A percentile compares a stretch with the other conserved stretches of the same genome.
These are phyloP conservation scores for Zaprionus gabonicus DNA, from an alignment of 1,140 invertebrate species.

Conservation along the genomic window DNA sequence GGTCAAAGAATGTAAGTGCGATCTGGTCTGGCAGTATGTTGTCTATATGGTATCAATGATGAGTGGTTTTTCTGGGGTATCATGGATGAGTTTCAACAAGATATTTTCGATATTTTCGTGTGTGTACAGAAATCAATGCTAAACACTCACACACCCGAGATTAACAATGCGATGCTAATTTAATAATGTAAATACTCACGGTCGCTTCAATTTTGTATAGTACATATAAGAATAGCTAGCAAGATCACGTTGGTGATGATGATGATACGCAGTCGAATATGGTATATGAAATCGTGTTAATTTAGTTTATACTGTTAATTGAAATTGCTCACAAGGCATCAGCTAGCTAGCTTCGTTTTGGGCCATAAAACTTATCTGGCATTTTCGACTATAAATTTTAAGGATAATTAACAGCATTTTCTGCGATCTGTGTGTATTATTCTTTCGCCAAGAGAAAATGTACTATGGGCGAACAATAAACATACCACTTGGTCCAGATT, in stretches of 20 bases:
- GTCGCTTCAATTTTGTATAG: slow-evolving; percentile 24
- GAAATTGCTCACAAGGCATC: slow-evolving; percentile 59
- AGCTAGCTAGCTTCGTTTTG: slow-evolving; percentile 18
- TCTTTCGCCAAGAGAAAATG: slow-evolving; percentile 31
- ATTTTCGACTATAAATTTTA: slow-evolving; percentile 45
- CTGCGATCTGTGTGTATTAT: slow-evolving; percentile 51
- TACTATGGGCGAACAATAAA: slow-evolving; percentile 50
- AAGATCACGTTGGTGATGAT: slow-evolving; percentile 24
- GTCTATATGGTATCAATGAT: neutral
- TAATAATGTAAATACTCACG: slow-evolving; percentile 69
- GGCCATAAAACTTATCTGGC: slow-evolving; percentile 53
- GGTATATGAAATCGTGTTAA: slow-evolving; percentile 60
- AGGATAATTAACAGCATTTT: slow-evolving; percentile 44
- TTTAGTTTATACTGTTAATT: slow-evolving; percentile 79
- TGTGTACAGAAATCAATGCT: slow-evolving; percentile 35
- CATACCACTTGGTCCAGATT: slow-evolving; percentile 49
- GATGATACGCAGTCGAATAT: slow-evolving; percentile 37
- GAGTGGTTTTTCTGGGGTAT: neutral
- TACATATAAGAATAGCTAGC: slow-evolving; percentile 40
- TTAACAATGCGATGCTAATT: slow-evolving; percentile 77
- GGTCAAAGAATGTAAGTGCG: slow-evolving; percentile 86
- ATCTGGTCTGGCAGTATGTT: slow-evolving; percentile 18
- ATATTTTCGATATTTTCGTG: slow-evolving; percentile 10
- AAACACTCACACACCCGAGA: slow-evolving; percentile 47
- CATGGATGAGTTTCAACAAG: slow-evolving; percentile 1